phyloP scores from a whole-genome alignment of 2,888 invertebrate species.

The Phengaris alcon region DNA sequence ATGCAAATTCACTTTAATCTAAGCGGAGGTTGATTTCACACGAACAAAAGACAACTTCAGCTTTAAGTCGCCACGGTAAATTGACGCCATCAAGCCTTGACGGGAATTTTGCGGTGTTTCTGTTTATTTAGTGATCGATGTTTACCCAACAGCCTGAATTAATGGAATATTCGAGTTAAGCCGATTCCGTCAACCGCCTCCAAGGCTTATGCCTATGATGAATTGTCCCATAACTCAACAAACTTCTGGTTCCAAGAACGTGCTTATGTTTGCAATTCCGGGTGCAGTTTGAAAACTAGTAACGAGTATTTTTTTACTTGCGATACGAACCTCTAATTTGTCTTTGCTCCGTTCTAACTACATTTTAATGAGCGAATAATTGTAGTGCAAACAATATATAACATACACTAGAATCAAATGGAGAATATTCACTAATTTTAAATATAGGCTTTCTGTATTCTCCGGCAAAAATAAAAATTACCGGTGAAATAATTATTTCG shows the following conservation, averaged over 20 bases:
- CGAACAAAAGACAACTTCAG: slow-evolving; percentile 52
- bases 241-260: neutral
- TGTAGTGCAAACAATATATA: no score
- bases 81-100: slow-evolving; percentile 37
- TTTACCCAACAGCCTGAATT: slow-evolving; percentile 62
- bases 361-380: neutral
- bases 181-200: slow-evolving; percentile 49
- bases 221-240: slow-evolving; percentile 5
- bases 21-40: slow-evolving; percentile 54
- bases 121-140: slow-evolving; percentile 65
- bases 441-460: no score
- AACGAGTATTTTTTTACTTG: slow-evolving; percentile 18
- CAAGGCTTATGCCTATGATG: slow-evolving; percentile 15
- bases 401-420: no score
- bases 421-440: no score
- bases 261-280: slow-evolving; percentile 16
- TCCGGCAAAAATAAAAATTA: no score
- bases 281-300: neutral
- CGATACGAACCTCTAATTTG: neutral
- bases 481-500: no score
- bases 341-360: neutral
- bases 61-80: slow-evolving; percentile 45
- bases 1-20: slow-evolving; percentile 46
- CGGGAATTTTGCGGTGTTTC: slow-evolving; percentile 48
- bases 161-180: slow-evolving; percentile 68